These are phyloP conservation scores for Channa striata DNA, from an alignment of 2,797 vertebrate genomes.

Conservation along the genomic window DNA sequence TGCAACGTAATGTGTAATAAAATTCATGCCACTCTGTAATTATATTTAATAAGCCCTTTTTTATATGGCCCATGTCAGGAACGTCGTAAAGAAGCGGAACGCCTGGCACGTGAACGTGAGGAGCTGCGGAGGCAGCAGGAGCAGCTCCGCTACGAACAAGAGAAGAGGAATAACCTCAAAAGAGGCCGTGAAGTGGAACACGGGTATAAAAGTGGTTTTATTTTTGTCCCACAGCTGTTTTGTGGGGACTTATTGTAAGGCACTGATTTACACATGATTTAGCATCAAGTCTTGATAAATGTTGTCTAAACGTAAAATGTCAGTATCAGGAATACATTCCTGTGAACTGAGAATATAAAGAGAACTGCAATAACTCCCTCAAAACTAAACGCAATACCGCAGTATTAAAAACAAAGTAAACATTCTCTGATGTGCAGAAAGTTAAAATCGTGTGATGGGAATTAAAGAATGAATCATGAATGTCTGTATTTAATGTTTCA, in stretches of 20 bases:
- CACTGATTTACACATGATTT: no score
- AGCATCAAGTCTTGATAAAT: not conserved
- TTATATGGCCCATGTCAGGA: constrained; percentile 77
- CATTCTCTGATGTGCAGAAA: not conserved
- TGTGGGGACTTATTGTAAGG: no score
- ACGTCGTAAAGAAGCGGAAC: constrained; percentile 95
- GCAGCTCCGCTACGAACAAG: constrained; percentile 96
- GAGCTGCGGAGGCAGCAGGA: constrained; percentile 97
- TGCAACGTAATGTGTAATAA: no score
- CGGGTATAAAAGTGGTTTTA: constrained; percentile 79
- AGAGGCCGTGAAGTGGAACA: constrained; percentile 95
- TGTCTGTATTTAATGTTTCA: constrained; percentile 48
- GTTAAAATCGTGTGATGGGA: not conserved
- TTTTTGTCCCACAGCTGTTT: not conserved
- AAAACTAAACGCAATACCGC: not conserved
- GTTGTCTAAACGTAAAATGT: not conserved
- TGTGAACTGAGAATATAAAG: no score
- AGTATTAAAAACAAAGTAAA: not conserved
- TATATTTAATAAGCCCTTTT: not conserved
- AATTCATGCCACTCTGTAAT: not conserved
- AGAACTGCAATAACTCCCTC: no score
- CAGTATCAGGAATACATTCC: no score
- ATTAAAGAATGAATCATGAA: not conserved
- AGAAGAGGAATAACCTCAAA: constrained; percentile 96
- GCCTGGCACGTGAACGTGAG: constrained; percentile 95